phyloP scores from a whole-genome alignment of 1,140 invertebrate genomes.

The Philotrypesis tridentata region DNA sequence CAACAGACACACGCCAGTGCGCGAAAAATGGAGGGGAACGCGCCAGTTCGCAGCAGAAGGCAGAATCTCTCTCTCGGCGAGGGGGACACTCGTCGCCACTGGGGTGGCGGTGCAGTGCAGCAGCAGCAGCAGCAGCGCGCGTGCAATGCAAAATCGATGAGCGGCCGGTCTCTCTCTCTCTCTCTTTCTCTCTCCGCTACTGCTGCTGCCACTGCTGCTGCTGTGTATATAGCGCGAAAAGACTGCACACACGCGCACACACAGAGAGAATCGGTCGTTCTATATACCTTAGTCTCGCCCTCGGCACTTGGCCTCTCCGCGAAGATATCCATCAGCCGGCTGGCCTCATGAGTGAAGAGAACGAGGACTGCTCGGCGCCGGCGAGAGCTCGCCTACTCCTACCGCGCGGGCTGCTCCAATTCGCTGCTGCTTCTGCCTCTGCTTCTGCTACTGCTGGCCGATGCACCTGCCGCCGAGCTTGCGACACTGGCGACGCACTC shows the following conservation, averaged over 20 bases:
- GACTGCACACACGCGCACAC: too few species aligned
- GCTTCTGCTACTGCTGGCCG: too few species aligned
- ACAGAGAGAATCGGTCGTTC: too few species aligned
- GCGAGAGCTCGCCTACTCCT: constrained; percentile 13
- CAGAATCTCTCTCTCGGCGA: too few species aligned
- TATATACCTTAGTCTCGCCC: constrained; percentile 42
- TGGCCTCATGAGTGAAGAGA: constrained; percentile 33
- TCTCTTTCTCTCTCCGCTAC: neutral
- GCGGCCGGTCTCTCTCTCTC: neutral
- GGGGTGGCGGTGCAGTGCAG: neutral
- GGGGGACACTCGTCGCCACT: neutral
- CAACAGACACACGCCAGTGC: too few species aligned
- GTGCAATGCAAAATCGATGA: constrained; percentile 22
- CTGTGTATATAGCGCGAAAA: neutral
- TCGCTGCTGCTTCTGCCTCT: constrained; percentile 32
- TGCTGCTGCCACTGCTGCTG: neutral
- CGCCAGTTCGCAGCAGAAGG: too few species aligned
- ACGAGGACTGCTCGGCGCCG: constrained; percentile 32
- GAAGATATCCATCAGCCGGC: constrained; percentile 41
- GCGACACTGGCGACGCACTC: neutral
- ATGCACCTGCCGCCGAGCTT: neutral
- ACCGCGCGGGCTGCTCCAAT: neutral
- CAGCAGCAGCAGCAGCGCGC: neutral
- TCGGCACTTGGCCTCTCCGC: constrained; percentile 33
- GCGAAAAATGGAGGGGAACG: too few species aligned